These are phyloP conservation scores for Phrynocephalus forsythii DNA, from an alignment of 2,797 vertebrate species.

Conservation along the genomic window DNA sequence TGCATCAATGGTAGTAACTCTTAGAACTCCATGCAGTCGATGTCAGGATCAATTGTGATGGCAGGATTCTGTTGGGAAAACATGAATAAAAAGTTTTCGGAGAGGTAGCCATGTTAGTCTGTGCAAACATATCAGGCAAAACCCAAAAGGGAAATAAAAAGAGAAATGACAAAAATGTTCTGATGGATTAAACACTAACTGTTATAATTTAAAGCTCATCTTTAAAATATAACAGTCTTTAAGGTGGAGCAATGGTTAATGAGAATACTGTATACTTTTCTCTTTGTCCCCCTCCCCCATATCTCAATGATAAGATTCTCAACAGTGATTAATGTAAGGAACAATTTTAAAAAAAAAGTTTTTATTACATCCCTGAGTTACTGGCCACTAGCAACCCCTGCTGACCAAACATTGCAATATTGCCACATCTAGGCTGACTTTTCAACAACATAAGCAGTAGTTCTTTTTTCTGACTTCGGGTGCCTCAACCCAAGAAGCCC, in stretches of 20 bases:
- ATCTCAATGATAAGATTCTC: neutral
- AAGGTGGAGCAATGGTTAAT: too few species aligned
- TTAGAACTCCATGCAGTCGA: neutral
- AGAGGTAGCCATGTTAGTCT: too few species aligned
- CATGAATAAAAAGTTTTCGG: too few species aligned
- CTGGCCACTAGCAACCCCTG: constrained; percentile 12
- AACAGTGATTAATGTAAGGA: neutral
- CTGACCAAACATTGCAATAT: neutral
- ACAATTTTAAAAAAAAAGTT: neutral
- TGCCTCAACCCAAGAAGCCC: neutral
- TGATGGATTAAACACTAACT: too few species aligned
- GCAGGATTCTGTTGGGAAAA: neutral
- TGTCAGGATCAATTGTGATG: neutral
- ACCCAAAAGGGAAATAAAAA: too few species aligned
- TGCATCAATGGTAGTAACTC: neutral
- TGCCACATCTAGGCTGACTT: neutral
- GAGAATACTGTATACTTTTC: neutral
- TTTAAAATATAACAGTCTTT: too few species aligned
- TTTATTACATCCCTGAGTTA: neutral
- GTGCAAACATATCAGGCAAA: too few species aligned
- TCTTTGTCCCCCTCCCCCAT: neutral
- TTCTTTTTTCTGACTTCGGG: neutral
- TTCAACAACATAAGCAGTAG: neutral
- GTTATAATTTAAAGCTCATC: too few species aligned
- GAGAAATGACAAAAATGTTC: too few species aligned